These are phyloP conservation scores for Littorina saxatilis DNA, from an alignment of 1,140 invertebrate species.

Conservation along the genomic window DNA sequence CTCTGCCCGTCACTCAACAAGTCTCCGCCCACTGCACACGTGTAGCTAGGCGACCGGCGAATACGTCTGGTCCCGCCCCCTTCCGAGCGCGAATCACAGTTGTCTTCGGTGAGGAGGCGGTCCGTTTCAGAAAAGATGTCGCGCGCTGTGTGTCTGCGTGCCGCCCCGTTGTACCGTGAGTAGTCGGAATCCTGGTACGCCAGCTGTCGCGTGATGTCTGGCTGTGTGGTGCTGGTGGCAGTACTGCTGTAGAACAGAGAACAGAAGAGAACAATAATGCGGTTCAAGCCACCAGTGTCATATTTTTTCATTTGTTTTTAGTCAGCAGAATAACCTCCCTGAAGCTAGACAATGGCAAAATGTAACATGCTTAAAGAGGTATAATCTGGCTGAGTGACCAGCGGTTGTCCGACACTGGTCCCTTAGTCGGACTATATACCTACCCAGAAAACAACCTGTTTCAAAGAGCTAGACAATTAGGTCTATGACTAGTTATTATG, in stretches of 20 bases:
- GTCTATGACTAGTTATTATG: no score
- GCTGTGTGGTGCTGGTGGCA: not conserved
- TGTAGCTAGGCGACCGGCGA: constrained; percentile 62
- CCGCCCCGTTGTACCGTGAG: constrained; percentile 24
- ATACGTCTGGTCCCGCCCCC: constrained; percentile 33
- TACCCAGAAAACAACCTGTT: no score
- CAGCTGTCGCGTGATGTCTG: constrained; percentile 19
- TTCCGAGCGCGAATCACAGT: not conserved
- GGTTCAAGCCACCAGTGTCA: no score
- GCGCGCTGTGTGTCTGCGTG: constrained; percentile 13
- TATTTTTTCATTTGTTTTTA: no score
- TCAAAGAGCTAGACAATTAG: no score
- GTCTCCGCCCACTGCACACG: constrained; percentile 55
- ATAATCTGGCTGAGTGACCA: no score
- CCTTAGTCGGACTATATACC: no score
- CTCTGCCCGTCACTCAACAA: constrained; percentile 15
- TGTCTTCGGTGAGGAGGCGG: constrained; percentile 25
- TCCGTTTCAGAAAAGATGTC: not conserved
- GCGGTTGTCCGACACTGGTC: no score
- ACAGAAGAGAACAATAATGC: no score
- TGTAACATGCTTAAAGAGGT: no score
- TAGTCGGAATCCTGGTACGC: constrained; percentile 23
- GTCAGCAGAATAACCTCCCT: no score
- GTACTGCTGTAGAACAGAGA: not conserved
- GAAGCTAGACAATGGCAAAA: no score